Conservation (phyloP, 2,888 invertebrate species). For the Phyllotreta striolata region DNA sequence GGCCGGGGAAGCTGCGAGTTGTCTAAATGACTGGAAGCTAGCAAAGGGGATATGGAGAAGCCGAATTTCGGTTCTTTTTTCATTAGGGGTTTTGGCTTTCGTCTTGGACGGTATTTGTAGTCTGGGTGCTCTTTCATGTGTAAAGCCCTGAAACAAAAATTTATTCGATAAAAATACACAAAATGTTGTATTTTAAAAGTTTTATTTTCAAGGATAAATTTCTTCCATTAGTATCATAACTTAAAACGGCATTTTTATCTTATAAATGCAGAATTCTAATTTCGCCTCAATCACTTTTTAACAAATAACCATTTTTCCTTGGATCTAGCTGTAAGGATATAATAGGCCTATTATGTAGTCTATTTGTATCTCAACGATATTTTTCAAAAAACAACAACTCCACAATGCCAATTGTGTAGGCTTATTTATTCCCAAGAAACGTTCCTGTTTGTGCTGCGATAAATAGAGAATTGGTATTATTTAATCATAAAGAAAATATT, state of each 20-base stretch:
- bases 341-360: neutral
- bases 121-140: conserved; percentile 95
- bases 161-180: neutral
- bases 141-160: conserved; percentile 72
- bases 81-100: conserved; percentile 85
- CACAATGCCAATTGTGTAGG: conserved; percentile 30
- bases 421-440: conserved; percentile 47
- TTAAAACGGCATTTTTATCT: too few relatives aligned
- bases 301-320: neutral
- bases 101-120: conserved; percentile 88
- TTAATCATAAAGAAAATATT: conserved; percentile 51
- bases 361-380: conserved; percentile 6
- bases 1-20: conserved; percentile 63
- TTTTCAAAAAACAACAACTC: conserved; percentile 15
- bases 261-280: neutral
- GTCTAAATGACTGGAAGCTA: conserved; percentile 65
- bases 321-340: neutral
- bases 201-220: too few relatives aligned
- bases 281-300: neutral
- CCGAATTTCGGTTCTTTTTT: conserved; percentile 82
- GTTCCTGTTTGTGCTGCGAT: conserved; percentile 51
- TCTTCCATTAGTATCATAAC: too few relatives aligned
- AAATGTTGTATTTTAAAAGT: too few relatives aligned
- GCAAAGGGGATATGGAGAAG: conserved; percentile 71
- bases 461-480: conserved; percentile 52